These are phyloP conservation scores for Mechanitis mazaeus DNA, from an alignment of 2,888 invertebrate genomes.

Conservation along the genomic window DNA sequence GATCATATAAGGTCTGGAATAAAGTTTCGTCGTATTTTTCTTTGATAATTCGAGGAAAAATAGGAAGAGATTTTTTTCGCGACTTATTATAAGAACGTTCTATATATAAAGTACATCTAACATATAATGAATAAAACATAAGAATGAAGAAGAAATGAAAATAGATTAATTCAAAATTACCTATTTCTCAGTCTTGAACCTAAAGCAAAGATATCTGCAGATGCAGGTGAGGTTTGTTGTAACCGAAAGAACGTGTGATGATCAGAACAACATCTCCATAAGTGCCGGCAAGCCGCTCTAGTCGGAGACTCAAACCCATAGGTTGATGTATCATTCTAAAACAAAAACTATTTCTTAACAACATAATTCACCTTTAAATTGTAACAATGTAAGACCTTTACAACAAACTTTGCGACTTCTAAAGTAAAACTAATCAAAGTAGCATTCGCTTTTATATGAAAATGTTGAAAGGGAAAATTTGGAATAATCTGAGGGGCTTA, in stretches of 20 bases:
- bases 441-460: constrained; percentile 15
- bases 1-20: too few species aligned
- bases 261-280: constrained; percentile 97
- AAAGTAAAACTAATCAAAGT: constrained; percentile 25
- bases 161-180: constrained; percentile 48
- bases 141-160: too few species aligned
- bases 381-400: not conserved
- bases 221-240: constrained; percentile 86
- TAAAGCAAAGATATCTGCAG: constrained; percentile 85
- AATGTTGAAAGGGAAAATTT: constrained; percentile 1
- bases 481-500: constrained; percentile 1
- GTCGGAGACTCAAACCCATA: constrained; percentile 96
- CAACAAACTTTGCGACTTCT: constrained; percentile 19
- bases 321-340: constrained; percentile 94
- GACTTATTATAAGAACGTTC: too few species aligned
- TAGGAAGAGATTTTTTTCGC: too few species aligned
- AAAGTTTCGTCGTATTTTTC: too few species aligned
- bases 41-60: too few species aligned
- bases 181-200: constrained; percentile 89
- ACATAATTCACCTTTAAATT: constrained; percentile 2
- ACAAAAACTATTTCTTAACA: constrained; percentile 15
- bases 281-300: constrained; percentile 93
- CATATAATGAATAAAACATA: too few species aligned
- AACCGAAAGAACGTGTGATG: constrained; percentile 95
- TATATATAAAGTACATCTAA: too few species aligned